Percentiles rank a stretch among this genome's conserved stretches.
Evolutionary conservation across 2,888 invertebrate species (phyloP).

Genomic region (Busseola fusca): DNA sequence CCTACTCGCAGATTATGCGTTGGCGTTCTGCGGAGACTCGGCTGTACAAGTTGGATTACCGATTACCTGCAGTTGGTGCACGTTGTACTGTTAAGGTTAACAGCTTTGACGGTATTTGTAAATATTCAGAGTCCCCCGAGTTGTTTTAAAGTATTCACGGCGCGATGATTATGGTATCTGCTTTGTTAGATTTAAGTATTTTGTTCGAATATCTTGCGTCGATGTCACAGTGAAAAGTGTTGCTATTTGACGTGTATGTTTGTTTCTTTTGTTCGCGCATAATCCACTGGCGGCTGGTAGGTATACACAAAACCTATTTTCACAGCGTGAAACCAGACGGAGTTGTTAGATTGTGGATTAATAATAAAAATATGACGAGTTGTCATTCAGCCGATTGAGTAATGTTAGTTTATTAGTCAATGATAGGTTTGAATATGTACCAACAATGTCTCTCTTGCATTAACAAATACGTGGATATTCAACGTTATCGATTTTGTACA

Average conservation of each 20-base stretch:
- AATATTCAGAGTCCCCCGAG: slow-evolving; percentile 73
- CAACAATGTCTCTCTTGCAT: slow-evolving; percentile 24
- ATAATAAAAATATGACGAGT: slow-evolving; percentile 54
- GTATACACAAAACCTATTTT: slow-evolving; percentile 79
- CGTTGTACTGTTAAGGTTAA: slow-evolving; percentile 73
- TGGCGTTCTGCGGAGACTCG: slow-evolving; percentile 70
- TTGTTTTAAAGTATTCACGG: slow-evolving; percentile 61
- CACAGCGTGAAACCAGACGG: slow-evolving; percentile 66
- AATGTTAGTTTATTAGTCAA: slow-evolving; percentile 31
- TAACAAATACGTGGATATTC: slow-evolving; percentile 50
- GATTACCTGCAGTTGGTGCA: slow-evolving; percentile 63
- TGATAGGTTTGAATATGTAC: slow-evolving; percentile 33
- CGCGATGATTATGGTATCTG: slow-evolving; percentile 51
- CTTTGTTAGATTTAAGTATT: slow-evolving; percentile 65
- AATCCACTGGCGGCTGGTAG: slow-evolving; percentile 77
- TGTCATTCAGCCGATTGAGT: slow-evolving; percentile 25
- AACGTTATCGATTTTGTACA: slow-evolving; percentile 46
- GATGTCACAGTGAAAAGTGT: slow-evolving; percentile 79
- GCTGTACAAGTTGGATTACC: slow-evolving; percentile 66
- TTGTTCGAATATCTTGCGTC: slow-evolving; percentile 66
- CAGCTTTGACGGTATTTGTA: slow-evolving; percentile 81
- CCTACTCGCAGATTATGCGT: slow-evolving; percentile 71
- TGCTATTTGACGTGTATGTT: slow-evolving; percentile 84
- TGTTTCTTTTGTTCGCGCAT: slow-evolving; percentile 83
- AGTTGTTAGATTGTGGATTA: slow-evolving; percentile 60